Conservation (phyloP, 2,113 vertebrate genomes). For the Recurvirostra avosetta region DNA sequence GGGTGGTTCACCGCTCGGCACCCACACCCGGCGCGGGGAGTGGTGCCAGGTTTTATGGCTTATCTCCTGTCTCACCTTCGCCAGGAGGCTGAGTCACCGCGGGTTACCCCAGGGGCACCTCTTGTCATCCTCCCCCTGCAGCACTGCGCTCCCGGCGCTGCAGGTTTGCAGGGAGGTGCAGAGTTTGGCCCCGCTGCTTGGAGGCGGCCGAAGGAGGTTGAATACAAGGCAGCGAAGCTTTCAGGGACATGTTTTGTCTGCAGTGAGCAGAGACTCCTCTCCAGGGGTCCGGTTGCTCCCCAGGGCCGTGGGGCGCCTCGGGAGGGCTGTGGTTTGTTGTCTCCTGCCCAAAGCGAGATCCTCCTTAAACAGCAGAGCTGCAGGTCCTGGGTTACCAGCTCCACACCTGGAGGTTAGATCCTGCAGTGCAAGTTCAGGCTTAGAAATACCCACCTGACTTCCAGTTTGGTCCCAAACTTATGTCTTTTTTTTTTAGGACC, state of each 20-base stretch:
- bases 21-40: background rate
- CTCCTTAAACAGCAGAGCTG: background rate
- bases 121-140: background rate
- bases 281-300: rapidly evolving
- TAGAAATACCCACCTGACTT: background rate
- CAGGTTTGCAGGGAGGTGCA: background rate
- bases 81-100: background rate
- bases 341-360: background rate
- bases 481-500: rapidly evolving
- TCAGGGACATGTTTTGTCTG: background rate
- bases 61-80: background rate
- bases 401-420: rapidly evolving
- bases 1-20: background rate
- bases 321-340: background rate
- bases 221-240: rapidly evolving
- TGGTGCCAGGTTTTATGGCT: background rate
- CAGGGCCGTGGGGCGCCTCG: background rate
- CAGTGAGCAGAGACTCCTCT: background rate
- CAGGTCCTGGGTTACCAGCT: background rate
- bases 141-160: background rate
- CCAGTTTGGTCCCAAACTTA: background rate
- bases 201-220: background rate
- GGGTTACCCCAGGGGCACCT: background rate
- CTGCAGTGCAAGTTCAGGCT: background rate
- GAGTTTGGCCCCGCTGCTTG: background rate